Conservation (phyloP, 2,797 vertebrate species). For the Crypturellus tataupa region DNA sequence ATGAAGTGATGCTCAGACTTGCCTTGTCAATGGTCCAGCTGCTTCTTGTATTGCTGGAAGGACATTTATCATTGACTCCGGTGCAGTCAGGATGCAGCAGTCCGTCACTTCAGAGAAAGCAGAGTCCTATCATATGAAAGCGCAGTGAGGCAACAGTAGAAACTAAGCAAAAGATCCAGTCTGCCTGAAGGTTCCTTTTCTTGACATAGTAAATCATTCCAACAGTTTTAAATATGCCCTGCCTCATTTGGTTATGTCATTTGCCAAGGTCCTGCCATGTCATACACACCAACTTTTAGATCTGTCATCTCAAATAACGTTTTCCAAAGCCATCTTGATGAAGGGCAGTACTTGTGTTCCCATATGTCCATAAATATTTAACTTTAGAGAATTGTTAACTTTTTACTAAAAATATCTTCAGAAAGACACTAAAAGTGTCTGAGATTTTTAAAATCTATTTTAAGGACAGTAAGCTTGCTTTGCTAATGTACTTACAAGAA, state of each 20-base stretch:
- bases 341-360: not conserved
- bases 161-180: not conserved
- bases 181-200: not conserved
- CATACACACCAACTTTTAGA: not conserved
- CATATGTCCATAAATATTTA: not conserved
- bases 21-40: not conserved
- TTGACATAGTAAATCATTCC: not conserved
- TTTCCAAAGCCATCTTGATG: constrained; percentile 1
- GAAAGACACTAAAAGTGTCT: not conserved
- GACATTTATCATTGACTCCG: not conserved
- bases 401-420: not conserved
- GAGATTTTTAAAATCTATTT: not conserved
- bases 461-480: not conserved
- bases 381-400: not conserved
- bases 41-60: not conserved
- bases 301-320: constrained; percentile 10
- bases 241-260: not conserved
- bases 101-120: not conserved
- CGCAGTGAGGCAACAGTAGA: not conserved
- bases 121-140: not conserved
- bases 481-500: not conserved
- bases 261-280: not conserved
- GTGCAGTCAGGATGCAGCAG: not conserved
- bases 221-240: not conserved
- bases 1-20: not conserved